Evolutionary conservation across 2,888 invertebrate species (phyloP), one percentile per base, ranked within the genome.

Genomic region (Lapara coniferarum): DNA sequence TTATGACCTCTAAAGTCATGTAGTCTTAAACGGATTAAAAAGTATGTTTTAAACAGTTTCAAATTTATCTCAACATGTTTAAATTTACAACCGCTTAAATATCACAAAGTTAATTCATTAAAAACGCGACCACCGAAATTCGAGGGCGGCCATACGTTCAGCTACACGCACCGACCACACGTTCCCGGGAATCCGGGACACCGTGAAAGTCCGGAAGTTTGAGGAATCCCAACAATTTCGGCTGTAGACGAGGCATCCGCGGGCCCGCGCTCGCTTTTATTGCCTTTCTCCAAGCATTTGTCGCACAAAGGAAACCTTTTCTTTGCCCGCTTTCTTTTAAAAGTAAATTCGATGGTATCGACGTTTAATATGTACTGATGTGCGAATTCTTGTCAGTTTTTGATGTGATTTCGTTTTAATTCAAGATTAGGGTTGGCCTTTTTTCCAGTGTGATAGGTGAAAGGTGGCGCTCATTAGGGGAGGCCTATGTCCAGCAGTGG

Each of bases 151-250:
- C 56, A 37, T 58, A 49, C n/a, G 10, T 56, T 57, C 19, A 68
- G 74, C 63, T 72, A 69, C 67, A 68, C 44, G 51, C 52, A 59
- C 13, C 77, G 75, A 88, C 88, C 86, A 85, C 86, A 88, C 83
- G 81, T 77, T 78, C 78, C 75, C 71, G 71, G 85, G 87, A 85
- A 89, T 89, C 80, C 85, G 81, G 84, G 82, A 85, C 83, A 83
- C 81, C 74, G 85, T 86, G 86, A 89, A 89, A 86, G 84, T 89
- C 85, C 78, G 82, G 81, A 85, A 88, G 84, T 88, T 86, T 79
- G 78, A 68, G 85, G 87, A 86, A 88, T 89, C 78, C 84, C 72
- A 78, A 84, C 81, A 84, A 88, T 89, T 87, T 85, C 78, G 81
- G 80, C 71, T 71, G 37, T 59, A 52, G 52, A 57, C 66, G 58